Percentiles rank a stretch among this genome's conserved stretches.
Evolutionary conservation across 2,113 vertebrate genomes (phyloP).

Genomic region (Tyrannus savana): DNA sequence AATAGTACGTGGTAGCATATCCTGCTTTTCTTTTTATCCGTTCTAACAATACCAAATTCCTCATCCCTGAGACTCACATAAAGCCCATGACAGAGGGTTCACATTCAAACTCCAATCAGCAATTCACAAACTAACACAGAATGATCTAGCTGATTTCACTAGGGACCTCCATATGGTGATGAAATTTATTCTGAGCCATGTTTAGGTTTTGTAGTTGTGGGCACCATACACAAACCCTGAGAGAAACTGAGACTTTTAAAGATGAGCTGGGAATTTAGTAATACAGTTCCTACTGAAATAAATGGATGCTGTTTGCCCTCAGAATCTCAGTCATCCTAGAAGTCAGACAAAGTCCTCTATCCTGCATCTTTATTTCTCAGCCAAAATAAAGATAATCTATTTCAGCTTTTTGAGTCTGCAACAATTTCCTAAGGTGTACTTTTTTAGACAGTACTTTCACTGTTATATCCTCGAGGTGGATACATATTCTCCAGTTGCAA

Average conservation of each 20-base stretch:
- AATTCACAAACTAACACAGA: conserved; percentile 56
- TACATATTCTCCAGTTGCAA: neutral
- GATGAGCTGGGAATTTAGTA: conserved; percentile 24
- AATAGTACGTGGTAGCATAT: neutral
- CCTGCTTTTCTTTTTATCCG: neutral
- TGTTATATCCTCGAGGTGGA: neutral
- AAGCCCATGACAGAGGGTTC: conserved; percentile 34
- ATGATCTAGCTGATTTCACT: conserved; percentile 65
- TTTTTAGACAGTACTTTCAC: neutral
- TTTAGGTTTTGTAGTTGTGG: conserved; percentile 50
- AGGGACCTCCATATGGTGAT: conserved; percentile 67
- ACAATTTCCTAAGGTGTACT: neutral
- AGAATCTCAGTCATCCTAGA: neutral
- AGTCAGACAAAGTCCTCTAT: neutral
- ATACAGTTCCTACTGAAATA: neutral
- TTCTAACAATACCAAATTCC: conserved; percentile 52
- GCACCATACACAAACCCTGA: conserved; percentile 26
- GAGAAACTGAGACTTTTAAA: conserved; percentile 17
- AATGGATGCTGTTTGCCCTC: conserved; percentile 9
- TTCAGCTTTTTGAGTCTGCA: neutral
- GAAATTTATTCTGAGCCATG: conserved; percentile 68
- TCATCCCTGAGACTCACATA: conserved; percentile 44
- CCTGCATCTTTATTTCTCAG: neutral
- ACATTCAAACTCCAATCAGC: conserved; percentile 54
- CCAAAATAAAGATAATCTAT: neutral